phyloP scores from a whole-genome alignment of 2,113 vertebrate species.

The Picathartes gymnocephalus region DNA sequence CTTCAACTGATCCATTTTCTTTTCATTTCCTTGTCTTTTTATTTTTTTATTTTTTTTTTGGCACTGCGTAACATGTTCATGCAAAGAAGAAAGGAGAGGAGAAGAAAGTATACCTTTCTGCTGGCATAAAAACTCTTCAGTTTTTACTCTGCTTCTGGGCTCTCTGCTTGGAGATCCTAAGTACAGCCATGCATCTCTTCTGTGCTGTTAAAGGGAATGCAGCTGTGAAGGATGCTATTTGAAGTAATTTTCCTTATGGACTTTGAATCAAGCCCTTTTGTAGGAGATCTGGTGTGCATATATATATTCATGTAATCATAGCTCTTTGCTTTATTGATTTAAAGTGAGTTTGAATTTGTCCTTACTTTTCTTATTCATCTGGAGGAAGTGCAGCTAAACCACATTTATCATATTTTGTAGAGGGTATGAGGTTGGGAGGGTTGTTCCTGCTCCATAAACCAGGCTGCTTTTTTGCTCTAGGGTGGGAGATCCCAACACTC shows the following conservation, averaged over 20 bases:
- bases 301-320: neutral
- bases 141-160: constrained; percentile 1
- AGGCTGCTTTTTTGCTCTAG: neutral
- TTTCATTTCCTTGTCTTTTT: neutral
- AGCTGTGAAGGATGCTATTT: neutral
- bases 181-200: neutral
- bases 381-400: neutral
- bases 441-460: neutral
- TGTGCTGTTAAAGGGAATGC: neutral
- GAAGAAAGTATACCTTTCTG: constrained; percentile 10
- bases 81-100: constrained; percentile 7
- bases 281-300: neutral
- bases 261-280: neutral
- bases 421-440: neutral
- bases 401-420: neutral
- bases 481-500: neutral
- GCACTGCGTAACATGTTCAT: neutral
- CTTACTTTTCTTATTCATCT: neutral
- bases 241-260: neutral
- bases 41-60: neutral
- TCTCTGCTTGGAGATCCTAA: neutral
- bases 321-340: neutral
- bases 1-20: constrained; percentile 60
- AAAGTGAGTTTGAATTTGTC: neutral
- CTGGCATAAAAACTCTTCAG: constrained; percentile 5